A percentile compares a stretch with the other conserved stretches of the same genome.
Conservation (phyloP, 2,888 invertebrate species). For the Eremobia ochroleuca region DNA sequence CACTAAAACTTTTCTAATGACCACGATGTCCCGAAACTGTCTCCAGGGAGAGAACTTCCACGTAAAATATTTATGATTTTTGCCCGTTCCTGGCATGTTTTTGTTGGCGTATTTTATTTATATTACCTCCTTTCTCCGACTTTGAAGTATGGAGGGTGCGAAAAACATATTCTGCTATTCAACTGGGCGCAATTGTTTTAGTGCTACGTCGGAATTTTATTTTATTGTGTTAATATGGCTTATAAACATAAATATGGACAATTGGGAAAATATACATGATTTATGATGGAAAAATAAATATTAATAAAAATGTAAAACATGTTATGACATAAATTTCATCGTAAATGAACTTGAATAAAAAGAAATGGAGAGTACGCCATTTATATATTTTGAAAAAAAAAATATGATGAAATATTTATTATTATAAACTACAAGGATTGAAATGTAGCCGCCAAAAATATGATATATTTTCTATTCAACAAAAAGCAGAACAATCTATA, state of each 20-base stretch:
- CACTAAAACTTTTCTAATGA: slow-evolving; percentile 88
- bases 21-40: slow-evolving; percentile 84
- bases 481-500: slow-evolving; percentile 14
- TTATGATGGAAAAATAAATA: not conserved
- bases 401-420: slow-evolving; percentile 2
- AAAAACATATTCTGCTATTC: slow-evolving; percentile 39
- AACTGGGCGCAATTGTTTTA: slow-evolving; percentile 45
- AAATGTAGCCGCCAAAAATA: not conserved
- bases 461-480: not conserved
- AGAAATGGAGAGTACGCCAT: not conserved
- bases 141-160: slow-evolving; percentile 47
- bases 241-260: not conserved
- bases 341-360: slow-evolving; percentile 3
- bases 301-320: not conserved
- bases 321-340: not conserved
- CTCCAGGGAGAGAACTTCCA: slow-evolving; percentile 81
- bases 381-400: not conserved
- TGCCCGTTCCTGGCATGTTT: slow-evolving; percentile 69
- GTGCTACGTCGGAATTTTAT: slow-evolving; percentile 11
- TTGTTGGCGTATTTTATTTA: slow-evolving; percentile 73
- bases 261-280: slow-evolving; percentile 4
- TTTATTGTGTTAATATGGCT: not conserved
- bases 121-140: slow-evolving; percentile 67
- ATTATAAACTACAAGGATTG: not conserved
- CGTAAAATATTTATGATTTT: slow-evolving; percentile 85